phyloP scores from a whole-genome alignment of 2,797 vertebrate genomes.

The Lycodopsis pacificus region DNA sequence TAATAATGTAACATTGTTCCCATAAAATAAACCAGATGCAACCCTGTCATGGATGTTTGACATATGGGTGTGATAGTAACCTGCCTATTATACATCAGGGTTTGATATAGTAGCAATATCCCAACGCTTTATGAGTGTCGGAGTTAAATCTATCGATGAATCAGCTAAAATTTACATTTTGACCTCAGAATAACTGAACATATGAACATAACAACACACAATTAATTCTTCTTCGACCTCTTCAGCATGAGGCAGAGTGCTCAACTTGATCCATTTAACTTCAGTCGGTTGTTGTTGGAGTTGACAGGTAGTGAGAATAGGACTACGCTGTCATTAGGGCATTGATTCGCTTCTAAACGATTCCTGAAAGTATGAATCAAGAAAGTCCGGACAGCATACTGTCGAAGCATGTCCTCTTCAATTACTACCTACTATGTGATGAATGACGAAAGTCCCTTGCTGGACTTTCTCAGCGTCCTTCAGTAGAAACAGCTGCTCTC shows the following conservation, averaged over 20 bases:
- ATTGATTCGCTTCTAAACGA: conserved; percentile 10
- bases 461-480: conserved; percentile 39
- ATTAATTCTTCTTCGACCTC: background rate
- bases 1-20: conserved; percentile 8
- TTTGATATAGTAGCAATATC: background rate
- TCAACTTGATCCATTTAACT: conserved; percentile 1
- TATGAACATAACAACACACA: conserved; percentile 2
- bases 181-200: conserved; percentile 18
- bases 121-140: background rate
- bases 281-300: conserved; percentile 12
- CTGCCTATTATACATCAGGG: background rate
- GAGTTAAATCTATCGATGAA: conserved; percentile 9
- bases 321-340: background rate
- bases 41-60: background rate
- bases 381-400: conserved; percentile 3
- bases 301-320: conserved; percentile 4
- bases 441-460: conserved; percentile 10
- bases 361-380: conserved; percentile 24
- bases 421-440: conserved; percentile 3
- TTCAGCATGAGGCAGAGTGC: background rate
- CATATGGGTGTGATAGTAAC: background rate
- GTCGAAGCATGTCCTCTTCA: conserved; percentile 13
- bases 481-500: conserved; percentile 32
- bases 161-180: background rate
- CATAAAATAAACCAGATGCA: conserved; percentile 9